Conservation (phyloP, 2,113 vertebrate genomes). For the Scatophagus argus region DNA sequence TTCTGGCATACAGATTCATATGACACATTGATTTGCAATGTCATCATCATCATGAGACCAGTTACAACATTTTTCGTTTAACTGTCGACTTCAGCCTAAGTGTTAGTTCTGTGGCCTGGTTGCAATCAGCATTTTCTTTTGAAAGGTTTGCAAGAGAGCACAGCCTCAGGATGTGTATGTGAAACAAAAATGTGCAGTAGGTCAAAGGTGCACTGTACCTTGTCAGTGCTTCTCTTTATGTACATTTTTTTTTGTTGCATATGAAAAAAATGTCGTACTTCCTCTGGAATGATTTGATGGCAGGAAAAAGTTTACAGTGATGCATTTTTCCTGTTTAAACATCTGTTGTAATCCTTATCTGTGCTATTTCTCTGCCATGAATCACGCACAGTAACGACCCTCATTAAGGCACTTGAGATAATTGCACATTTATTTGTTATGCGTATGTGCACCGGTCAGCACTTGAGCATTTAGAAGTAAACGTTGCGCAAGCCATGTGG, state of each 20-base stretch:
- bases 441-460: conserved; percentile 2
- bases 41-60: conserved; percentile 52
- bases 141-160: conserved; percentile 25
- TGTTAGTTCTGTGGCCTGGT: conserved; percentile 53
- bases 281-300: conserved; percentile 19
- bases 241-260: conserved; percentile 17
- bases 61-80: conserved; percentile 51
- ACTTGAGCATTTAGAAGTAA: conserved; percentile 61
- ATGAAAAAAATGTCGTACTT: not conserved
- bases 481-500: conserved; percentile 81
- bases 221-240: conserved; percentile 20
- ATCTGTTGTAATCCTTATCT: conserved; percentile 59
- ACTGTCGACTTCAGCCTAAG: conserved; percentile 32
- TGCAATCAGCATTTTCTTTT: conserved; percentile 38
- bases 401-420: conserved; percentile 78
- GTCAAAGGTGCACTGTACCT: conserved; percentile 42
- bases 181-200: conserved; percentile 39
- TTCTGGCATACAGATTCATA: conserved; percentile 37
- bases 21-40: conserved; percentile 64
- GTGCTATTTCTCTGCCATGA: conserved; percentile 51
- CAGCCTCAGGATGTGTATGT: conserved; percentile 23
- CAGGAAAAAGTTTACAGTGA: conserved; percentile 29
- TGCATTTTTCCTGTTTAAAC: conserved; percentile 59
- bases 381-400: conserved; percentile 67
- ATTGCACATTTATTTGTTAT: conserved; percentile 49